Base-by-base conservation (phyloP, 2,888 invertebrate genomes). In the Uloborus plumipes region DNA sequence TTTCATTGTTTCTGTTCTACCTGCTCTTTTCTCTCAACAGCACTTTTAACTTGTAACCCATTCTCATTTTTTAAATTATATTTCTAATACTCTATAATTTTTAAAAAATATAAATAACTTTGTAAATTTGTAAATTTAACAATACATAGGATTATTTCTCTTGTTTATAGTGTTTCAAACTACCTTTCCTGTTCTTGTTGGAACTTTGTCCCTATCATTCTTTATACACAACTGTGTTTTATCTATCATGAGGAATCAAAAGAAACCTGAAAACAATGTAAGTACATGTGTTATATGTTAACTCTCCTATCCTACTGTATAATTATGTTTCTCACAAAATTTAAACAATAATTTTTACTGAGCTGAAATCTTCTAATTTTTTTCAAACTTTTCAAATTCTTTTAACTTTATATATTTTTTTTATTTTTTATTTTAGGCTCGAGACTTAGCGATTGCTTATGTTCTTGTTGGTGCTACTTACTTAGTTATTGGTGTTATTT, bases 181-280 rank as follows among this genome's bases (percentile, higher is more conserved):
- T 85, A 88, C 89, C 39, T 91, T 91, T 85, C 90, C 91, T 13
- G 90, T 90, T 2, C 87, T 91, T 55, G 90, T 90, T 14, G 92
- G 91, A 22, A 90, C 91, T 0, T 87, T 91, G 50, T 94, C 96
- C 0, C 90, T 97, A 62, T 95, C 96, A 20, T 95, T 94, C 89
- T 97, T 97, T 89, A 95, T 97, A 86, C 97, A 97, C 89, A 97
- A 97, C 88, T 95, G 95, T 86, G 93, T 97, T 79, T 93, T 96
- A 65, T 94, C 95, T 0, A 93, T 97, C 66, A 93, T 96, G 93
- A 92, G 93, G 83, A 94, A 93, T 87, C 97, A 97, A 88, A 91
- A 91, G 65, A 89, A 93, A 86, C 96, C 95, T 87, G 92, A 94
- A 87, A 94, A 95, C 86, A 97, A 96, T 90, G 96, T 95, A 90